Base-by-base conservation (phyloP, 2,113 vertebrate species). In the Mungos mungo region DNA sequence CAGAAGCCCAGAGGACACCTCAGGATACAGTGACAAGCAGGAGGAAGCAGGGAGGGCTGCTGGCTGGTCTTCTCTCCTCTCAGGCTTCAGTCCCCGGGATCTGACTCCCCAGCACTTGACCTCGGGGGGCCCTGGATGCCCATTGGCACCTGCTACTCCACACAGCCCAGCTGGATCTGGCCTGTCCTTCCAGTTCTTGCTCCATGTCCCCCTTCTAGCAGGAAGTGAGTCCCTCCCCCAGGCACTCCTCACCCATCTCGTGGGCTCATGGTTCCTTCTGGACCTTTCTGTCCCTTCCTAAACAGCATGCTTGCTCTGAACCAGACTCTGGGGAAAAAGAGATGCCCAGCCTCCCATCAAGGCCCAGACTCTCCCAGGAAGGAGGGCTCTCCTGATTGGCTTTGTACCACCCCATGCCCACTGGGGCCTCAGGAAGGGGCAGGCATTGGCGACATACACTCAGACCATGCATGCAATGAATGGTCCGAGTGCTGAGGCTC, bases 381-480 rank as follows among this genome's bases (percentile, higher is more conserved):
- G 3, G 23, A 90, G 18, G 18, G 45, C 65, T 85, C 38, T 81
- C 65, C 31, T 2, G 10, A n/a, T 60, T 7, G 74, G 80, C 31
- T 76, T 47, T 66, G 81, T 29, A 18, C 63, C 80, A 52, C 13
- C 2, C 50, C 81, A 41, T 2, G 1, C 14, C 84, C 60, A 29
- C 12, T 33, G 54, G 57, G 60, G 16, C 18, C 76, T 82, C 50
- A 27, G 33, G 45, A 84, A 82, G 23, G 23, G 65, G n/a, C 38
- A 66, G 82, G 41, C 33, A 21, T 65, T 19, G 50, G 76, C 50
- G 65, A 81, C 23, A 0, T 3, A 27, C 2, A 31, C 7, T 66
- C 41, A 15, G 68, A 47, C 33, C 16, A 25, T 3, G 45, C 1
- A 0, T 16, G n/a, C 38, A 1, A 8, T 0, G 1, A 21, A n/a